Evolutionary conservation across 1,140 invertebrate genomes (phyloP).

Genomic region (Hirudo medicinalis): DNA sequence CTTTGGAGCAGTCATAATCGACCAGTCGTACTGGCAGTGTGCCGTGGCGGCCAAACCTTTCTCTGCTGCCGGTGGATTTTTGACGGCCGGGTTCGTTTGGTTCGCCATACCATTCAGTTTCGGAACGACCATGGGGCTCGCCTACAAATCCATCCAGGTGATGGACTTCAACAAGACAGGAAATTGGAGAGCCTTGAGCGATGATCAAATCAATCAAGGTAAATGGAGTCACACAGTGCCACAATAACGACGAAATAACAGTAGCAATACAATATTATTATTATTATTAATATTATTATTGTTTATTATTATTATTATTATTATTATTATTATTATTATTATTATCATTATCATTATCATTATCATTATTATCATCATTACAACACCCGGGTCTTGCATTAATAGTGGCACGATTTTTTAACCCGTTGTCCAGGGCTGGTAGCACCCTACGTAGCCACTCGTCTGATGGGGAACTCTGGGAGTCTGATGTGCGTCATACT

Average conservation of each 20-base stretch:
- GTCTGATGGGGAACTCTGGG: conserved; percentile 34
- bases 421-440: conserved; percentile 31
- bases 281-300: no score
- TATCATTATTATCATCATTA: no score
- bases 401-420: no score
- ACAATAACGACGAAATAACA: not conserved
- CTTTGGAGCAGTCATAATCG: conserved; percentile 42
- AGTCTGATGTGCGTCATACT: conserved; percentile 35
- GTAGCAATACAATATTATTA: no score
- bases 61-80: conserved; percentile 37
- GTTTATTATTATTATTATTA: no score
- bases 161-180: not conserved
- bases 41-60: conserved; percentile 38
- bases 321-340: no score
- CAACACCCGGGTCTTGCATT: no score
- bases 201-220: conserved; percentile 1
- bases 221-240: not conserved
- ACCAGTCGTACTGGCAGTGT: conserved; percentile 43
- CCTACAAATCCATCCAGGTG: conserved; percentile 30
- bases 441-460: conserved; percentile 35
- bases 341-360: no score
- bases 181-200: not conserved
- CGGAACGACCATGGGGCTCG: conserved; percentile 40
- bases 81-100: conserved; percentile 40
- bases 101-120: conserved; percentile 42